A percentile compares a stretch with the other conserved stretches of the same genome.
phyloP scores from a whole-genome alignment of 2,797 vertebrate species.

The Xiphophorus birchmanni region DNA sequence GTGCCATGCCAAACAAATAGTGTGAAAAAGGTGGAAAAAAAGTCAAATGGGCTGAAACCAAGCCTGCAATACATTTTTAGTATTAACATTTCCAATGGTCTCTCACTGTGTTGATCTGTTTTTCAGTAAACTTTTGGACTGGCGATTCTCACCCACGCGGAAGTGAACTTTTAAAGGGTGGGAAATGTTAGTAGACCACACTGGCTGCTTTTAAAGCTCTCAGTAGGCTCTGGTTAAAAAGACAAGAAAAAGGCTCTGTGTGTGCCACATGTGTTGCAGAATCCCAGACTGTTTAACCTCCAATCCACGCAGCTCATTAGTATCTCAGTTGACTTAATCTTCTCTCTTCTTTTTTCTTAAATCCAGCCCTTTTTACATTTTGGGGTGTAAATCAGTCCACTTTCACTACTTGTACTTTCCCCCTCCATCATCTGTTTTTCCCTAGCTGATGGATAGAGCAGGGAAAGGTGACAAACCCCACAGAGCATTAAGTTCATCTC shows the following conservation, averaged over 20 bases:
- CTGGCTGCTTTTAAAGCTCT: constrained; percentile 45
- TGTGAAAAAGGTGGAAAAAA: neutral
- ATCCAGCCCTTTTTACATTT: constrained; percentile 8
- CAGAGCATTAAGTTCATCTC: constrained; percentile 51
- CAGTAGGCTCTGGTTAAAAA: constrained; percentile 22
- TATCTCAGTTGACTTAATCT: neutral
- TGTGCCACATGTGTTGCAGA: constrained; percentile 48
- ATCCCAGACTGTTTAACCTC: constrained; percentile 16
- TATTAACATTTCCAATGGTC: neutral
- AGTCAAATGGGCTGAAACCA: neutral
- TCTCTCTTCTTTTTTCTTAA: constrained; percentile 3
- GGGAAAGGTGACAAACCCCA: constrained; percentile 32
- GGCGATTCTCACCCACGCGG: neutral
- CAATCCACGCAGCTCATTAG: constrained; percentile 27
- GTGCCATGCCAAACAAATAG: neutral
- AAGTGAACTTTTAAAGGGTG: neutral
- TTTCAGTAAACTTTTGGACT: neutral
- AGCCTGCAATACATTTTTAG: neutral
- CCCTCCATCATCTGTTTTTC: constrained; percentile 31
- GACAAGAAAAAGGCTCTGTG: constrained; percentile 1
- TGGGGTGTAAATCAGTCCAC: constrained; percentile 12
- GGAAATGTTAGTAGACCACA: constrained; percentile 18
- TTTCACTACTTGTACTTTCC: constrained; percentile 39
- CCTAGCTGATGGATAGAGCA: constrained; percentile 62
- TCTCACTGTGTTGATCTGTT: neutral